Conservation (phyloP, 2,888 invertebrate genomes). For the Labia minor region DNA sequence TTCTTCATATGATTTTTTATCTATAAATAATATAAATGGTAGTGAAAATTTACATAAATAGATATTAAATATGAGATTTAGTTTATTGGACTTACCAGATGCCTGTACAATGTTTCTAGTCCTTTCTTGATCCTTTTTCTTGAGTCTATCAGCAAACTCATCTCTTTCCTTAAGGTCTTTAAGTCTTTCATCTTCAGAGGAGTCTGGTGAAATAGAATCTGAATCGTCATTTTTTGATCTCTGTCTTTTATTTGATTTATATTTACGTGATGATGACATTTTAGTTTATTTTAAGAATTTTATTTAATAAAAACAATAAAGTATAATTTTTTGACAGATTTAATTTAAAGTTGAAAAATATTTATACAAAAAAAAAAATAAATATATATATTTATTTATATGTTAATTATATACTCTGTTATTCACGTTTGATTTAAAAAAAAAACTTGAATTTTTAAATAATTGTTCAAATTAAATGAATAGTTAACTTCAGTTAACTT, state of each 20-base stretch:
- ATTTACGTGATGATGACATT: no score
- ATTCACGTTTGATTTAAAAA: no score
- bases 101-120: slow-evolving; percentile 61
- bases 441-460: no score
- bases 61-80: not conserved
- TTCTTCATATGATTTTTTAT: slow-evolving; percentile 66
- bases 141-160: slow-evolving; percentile 81
- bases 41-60: not conserved
- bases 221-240: slow-evolving; percentile 19
- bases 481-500: no score
- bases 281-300: no score
- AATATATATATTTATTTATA: no score
- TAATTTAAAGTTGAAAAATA: no score
- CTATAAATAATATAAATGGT: slow-evolving; percentile 35
- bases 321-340: no score
- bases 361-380: no score
- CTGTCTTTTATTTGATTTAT: slow-evolving; percentile 17
- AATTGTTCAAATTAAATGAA: no score
- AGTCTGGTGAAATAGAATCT: slow-evolving; percentile 40
- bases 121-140: slow-evolving; percentile 78
- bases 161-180: slow-evolving; percentile 85
- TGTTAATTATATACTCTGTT: no score
- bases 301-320: no score
- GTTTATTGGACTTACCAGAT: slow-evolving; percentile 34
- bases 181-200: slow-evolving; percentile 60